These are phyloP conservation scores for Lichenostomus cassidix DNA, from an alignment of 2,113 vertebrate genomes.

Conservation along the genomic window DNA sequence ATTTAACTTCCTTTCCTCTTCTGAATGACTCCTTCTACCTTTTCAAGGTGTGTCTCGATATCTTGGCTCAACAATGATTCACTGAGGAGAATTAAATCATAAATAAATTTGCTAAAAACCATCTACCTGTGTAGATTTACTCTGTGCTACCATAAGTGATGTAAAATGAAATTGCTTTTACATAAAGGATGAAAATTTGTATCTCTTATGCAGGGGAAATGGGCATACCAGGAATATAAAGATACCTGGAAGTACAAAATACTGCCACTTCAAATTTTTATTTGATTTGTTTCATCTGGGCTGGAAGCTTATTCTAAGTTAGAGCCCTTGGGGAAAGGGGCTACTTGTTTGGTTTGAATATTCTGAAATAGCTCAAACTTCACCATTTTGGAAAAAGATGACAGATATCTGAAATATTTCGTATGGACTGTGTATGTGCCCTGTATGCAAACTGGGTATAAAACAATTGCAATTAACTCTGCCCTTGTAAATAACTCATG, in stretches of 20 bases:
- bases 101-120: not conserved
- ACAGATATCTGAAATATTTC: not conserved
- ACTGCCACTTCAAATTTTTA: not conserved
- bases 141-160: not conserved
- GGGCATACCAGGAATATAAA: not conserved
- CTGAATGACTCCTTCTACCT: not conserved
- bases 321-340: not conserved
- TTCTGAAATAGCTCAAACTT: not conserved
- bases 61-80: not conserved
- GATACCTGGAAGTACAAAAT: not conserved
- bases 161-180: not conserved
- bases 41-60: not conserved
- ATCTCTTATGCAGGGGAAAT: not conserved
- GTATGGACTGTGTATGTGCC: not conserved
- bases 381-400: not conserved
- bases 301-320: not conserved
- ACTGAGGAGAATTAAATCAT: not conserved
- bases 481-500: not conserved
- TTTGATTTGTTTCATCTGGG: not conserved
- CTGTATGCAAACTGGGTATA: not conserved
- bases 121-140: not conserved
- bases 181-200: not conserved
- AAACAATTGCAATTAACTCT: not conserved
- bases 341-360: not conserved
- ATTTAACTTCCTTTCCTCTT: not conserved